These are phyloP conservation scores for Lasius platythorax DNA, from an alignment of 2,888 invertebrate species.

Conservation along the genomic window DNA sequence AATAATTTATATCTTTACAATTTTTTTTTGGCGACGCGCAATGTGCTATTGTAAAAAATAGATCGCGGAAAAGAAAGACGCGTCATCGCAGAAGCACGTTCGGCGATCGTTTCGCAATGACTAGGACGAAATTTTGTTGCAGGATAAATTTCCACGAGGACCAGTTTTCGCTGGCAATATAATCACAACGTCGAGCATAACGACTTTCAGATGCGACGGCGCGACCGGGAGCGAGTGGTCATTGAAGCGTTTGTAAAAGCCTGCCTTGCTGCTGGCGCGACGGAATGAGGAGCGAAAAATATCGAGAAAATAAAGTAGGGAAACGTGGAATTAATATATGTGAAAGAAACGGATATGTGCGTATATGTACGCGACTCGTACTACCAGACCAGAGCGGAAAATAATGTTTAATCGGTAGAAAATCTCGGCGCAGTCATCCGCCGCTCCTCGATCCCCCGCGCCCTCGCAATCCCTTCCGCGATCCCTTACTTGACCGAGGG, in stretches of 20 bases:
- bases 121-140: background rate
- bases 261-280: slow-evolving; percentile 51
- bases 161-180: slow-evolving; percentile 49
- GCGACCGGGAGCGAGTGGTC: slow-evolving; percentile 65
- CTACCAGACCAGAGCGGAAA: slow-evolving; percentile 75
- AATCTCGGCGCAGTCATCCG: slow-evolving; percentile 81
- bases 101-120: slow-evolving; percentile 9
- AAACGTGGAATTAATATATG: slow-evolving; percentile 79
- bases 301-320: slow-evolving; percentile 61
- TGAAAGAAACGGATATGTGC: slow-evolving; percentile 72
- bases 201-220: slow-evolving; percentile 60
- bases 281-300: slow-evolving; percentile 52
- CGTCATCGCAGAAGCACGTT: background rate
- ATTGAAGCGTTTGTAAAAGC: slow-evolving; percentile 69
- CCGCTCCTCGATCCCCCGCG: slow-evolving; percentile 64
- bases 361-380: slow-evolving; percentile 59
- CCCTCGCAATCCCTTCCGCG: slow-evolving; percentile 54
- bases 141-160: slow-evolving; percentile 31
- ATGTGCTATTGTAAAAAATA: background rate
- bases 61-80: background rate
- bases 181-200: slow-evolving; percentile 49
- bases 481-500: slow-evolving; percentile 73
- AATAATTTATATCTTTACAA: background rate
- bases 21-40: background rate
- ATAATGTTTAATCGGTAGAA: slow-evolving; percentile 85